Base-by-base conservation (phyloP, 2,797 vertebrate species). In the Halcyon badia region DNA sequence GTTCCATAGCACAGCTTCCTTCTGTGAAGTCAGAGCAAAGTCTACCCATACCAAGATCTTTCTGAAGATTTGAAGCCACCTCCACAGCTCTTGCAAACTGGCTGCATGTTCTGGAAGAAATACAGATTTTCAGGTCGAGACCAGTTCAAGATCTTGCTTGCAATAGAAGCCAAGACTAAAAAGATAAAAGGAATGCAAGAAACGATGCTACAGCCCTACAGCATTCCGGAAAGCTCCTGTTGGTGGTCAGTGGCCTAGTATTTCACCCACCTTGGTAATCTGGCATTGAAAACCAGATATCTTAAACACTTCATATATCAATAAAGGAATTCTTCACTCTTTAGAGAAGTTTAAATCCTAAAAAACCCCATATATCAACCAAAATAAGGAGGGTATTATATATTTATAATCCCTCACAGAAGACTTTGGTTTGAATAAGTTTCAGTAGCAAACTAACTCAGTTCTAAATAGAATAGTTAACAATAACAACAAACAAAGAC, bases 1-100 rank as follows among this genome's bases (percentile, higher is more conserved):
- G 93, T 87, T 92, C 81, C 87, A 78, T 75, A 87, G 57, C 33
- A 61, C 41, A 83, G 65, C 71, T 79, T 78, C 75, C 21, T 94
- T 91, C 64, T 62, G 24, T 11, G 31, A 61, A 96, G 41, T 51
- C 71, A 91, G 70, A 92, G 64, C 44, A 76, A 88, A 92, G 49
- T 26, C 83, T 68, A 80, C 6, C 10, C 69, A 41, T 54, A 87
- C 6, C 26, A 75, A 83, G 60, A 92, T 66, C 52, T 46, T 83
- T 51, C 64, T 85, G 78, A 96, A 90, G 89, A 79, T 87, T 10
- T 78, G 30, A 94, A 81, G 44, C 64, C 49, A 92, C 10, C 33
- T 93, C 44, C 68, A 80, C 19, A 87, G 75, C 44, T 85, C 64
- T 52, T 87, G 46, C 37, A 51, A 90, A 93, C 64, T 20, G 42